These are phyloP conservation scores for Pseudopodoces humilis DNA, from an alignment of 2,113 vertebrate genomes.

Conservation along the genomic window DNA sequence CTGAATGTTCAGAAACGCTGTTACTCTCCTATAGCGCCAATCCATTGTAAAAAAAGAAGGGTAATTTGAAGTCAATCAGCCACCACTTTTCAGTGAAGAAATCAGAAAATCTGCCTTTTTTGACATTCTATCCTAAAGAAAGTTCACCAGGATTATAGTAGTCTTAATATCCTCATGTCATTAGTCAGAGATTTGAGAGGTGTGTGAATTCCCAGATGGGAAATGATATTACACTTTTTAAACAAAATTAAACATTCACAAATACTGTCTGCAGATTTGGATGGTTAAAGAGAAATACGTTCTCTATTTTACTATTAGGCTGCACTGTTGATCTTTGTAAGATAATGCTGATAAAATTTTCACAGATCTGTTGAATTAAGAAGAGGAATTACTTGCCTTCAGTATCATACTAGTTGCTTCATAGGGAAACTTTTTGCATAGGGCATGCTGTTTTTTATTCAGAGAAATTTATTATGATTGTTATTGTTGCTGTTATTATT, in stretches of 20 bases:
- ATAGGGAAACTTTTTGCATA: neutral
- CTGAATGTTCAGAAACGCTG: neutral
- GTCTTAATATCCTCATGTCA: neutral
- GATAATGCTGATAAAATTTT: neutral
- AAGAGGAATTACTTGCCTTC: neutral
- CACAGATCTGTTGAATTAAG: neutral
- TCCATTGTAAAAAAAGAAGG: neutral
- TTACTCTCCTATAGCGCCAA: neutral
- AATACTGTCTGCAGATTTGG: neutral
- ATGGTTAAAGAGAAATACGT: neutral
- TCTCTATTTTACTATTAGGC: neutral
- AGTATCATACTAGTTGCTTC: neutral
- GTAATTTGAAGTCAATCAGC: neutral
- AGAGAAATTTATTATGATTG: neutral
- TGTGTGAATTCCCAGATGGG: rapidly evolving
- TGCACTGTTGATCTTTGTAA: neutral
- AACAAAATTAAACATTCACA: neutral
- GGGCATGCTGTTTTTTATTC: neutral
- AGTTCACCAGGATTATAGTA: neutral
- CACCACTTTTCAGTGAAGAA: neutral
- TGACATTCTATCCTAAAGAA: neutral
- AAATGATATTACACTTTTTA: neutral
- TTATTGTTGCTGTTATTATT: neutral
- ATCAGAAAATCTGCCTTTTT: neutral
- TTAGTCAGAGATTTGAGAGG: neutral